Evolutionary conservation across 1,140 invertebrate genomes (phyloP), one percentile per base, ranked within the genome.

Genomic region (Aphis craccivora): DNA sequence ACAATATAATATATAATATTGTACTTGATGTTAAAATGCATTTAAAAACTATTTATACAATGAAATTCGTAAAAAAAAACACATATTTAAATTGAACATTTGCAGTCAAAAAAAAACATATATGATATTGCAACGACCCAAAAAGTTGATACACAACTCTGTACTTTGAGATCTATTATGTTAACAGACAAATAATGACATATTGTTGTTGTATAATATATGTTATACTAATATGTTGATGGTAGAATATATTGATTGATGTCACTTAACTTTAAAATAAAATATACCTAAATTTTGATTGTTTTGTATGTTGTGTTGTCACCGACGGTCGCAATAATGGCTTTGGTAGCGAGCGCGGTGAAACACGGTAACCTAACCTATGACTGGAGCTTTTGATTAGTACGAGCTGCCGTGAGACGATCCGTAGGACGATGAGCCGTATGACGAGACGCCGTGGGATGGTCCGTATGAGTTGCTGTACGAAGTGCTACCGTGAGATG

Each of bases 271-370:
- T 89, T 89, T 18, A 45, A 89, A 89, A 51, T 18, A 86, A n/a
- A n/a, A 86, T 86, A 86, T 43, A 89, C 37, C 48, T 89, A 89
- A 8, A 89, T 89, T 89, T 89, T 89, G 87, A 89, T 88, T 48
- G 30, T n/a, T 45, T 86, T 9, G 37, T 45, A 51, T 48, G 43
- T 48, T 30, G 30, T 48, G 43, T 11, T 88, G 37, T 86, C 84
- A 14, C 40, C 37, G 14, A 76, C 60, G n/a, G 60, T 76, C 60
- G 30, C 83, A 40, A 51, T 51, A 84, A 84, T 84, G 83, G 83
- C 37, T 37, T 84, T 14, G 37, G 22, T 43, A 22, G 37, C 40
- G 83, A 84, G 40, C 3, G 60, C 2, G 14, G 60, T 14, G 30
- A 18, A 76, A n/a, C 35, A 43, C 23, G 86, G 86, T 88, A 88